phyloP scores from a whole-genome alignment of 2,113 vertebrate genomes.

The Chitala chitala region DNA sequence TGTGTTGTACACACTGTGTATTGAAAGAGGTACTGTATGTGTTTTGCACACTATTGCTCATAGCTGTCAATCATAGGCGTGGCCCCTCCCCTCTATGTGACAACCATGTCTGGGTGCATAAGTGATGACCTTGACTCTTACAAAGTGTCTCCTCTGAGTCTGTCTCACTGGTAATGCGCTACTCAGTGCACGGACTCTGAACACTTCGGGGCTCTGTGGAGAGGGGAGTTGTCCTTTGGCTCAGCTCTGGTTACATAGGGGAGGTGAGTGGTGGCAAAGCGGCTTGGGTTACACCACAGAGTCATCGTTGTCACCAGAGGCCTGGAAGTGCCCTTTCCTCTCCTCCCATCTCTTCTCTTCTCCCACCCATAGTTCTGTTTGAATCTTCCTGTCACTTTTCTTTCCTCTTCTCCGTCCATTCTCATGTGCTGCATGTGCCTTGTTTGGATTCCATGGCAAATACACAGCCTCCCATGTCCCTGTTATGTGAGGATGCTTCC shows the following conservation, averaged over 20 bases:
- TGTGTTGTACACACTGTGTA: too few species aligned
- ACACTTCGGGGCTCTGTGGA: background rate
- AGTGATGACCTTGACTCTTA: background rate
- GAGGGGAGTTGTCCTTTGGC: background rate
- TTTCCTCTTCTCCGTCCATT: background rate
- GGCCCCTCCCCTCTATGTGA: background rate
- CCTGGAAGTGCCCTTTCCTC: background rate
- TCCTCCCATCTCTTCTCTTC: background rate
- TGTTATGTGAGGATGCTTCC: background rate
- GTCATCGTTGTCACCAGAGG: background rate
- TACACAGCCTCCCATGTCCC: background rate
- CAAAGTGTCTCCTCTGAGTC: background rate
- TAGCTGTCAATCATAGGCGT: background rate
- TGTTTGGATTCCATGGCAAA: constrained; percentile 16
- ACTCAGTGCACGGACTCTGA: constrained; percentile 11
- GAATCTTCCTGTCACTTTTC: background rate
- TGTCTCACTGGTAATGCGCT: constrained; percentile 1
- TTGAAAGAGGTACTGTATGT: background rate
- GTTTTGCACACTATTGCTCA: background rate
- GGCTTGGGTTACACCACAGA: background rate
- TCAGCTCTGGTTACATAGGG: constrained; percentile 17
- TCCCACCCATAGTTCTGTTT: background rate
- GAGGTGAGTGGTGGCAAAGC: background rate
- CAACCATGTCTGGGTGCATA: background rate
- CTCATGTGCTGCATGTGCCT: background rate